Conservation (phyloP, 2,113 vertebrate species). For the Scalopus aquaticus region DNA sequence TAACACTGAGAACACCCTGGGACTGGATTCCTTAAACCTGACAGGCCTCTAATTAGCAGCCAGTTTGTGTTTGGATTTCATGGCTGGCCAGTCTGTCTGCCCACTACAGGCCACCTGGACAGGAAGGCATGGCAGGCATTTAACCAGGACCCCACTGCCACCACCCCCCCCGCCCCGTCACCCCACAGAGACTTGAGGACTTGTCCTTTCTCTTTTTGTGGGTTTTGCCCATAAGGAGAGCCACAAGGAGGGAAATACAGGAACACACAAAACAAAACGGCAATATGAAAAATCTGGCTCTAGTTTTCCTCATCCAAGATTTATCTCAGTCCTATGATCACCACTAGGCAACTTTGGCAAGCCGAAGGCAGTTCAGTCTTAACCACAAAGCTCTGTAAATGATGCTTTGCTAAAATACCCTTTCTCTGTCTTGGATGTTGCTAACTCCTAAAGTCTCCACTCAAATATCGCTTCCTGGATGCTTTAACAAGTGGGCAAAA, state of each 20-base stretch:
- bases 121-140: slow-evolving; percentile 58
- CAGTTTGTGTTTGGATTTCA: slow-evolving; percentile 68
- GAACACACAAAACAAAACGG: neutral
- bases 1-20: neutral
- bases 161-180: neutral
- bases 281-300: neutral
- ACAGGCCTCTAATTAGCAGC: slow-evolving; percentile 67
- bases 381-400: neutral
- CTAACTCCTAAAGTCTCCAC: neutral
- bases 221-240: neutral
- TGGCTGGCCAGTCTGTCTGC: slow-evolving; percentile 61
- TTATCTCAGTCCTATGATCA: neutral
- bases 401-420: neutral
- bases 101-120: slow-evolving; percentile 47
- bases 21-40: slow-evolving; percentile 38
- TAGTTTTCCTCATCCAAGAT: neutral
- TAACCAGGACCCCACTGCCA: neutral
- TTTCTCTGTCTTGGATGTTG: neutral
- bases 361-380: neutral
- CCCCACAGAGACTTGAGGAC: neutral
- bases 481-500: neutral
- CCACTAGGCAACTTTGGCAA: neutral
- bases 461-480: neutral
- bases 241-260: neutral
- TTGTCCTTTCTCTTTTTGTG: neutral